These are phyloP conservation scores for Eulemur albifrons DNA, from an alignment of 2,797 vertebrate species.

Conservation along the genomic window DNA sequence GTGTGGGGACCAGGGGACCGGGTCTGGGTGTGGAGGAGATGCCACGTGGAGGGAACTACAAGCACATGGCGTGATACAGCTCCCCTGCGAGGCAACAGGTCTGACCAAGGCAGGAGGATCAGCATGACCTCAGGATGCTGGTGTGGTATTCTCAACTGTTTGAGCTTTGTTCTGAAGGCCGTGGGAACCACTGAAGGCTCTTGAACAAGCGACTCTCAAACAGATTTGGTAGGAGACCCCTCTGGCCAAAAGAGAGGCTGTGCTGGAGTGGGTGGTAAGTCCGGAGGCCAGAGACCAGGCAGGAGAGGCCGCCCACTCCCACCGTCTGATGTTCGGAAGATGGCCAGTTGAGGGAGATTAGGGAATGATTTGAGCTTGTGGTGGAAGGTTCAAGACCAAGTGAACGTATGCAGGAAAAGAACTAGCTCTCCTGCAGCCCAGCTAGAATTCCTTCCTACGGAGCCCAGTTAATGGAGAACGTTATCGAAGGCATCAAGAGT, in stretches of 20 bases:
- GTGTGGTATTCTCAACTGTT: neutral
- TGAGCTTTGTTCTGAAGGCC: neutral
- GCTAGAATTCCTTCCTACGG: neutral
- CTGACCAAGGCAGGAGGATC: too few species aligned
- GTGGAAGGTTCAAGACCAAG: neutral
- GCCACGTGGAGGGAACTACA: too few species aligned
- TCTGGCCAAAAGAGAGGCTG: neutral
- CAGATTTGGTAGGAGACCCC: neutral
- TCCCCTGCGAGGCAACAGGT: neutral
- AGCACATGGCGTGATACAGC: accelerated
- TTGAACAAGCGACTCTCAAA: neutral
- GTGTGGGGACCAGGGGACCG: neutral
- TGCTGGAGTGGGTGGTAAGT: too few species aligned
- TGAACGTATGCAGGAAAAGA: neutral
- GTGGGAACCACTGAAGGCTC: neutral
- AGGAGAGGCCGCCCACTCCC: accelerated
- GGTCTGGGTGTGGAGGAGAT: accelerated
- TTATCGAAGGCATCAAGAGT: accelerated
- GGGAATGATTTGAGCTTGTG: neutral
- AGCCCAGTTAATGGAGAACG: neutral
- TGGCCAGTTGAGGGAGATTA: neutral
- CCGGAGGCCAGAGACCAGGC: neutral
- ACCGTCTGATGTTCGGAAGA: neutral
- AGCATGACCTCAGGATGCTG: neutral
- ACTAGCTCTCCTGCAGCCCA: too few species aligned